Base-by-base conservation (phyloP, 2,113 vertebrate species). In the Paracanthobrama guichenoti region DNA sequence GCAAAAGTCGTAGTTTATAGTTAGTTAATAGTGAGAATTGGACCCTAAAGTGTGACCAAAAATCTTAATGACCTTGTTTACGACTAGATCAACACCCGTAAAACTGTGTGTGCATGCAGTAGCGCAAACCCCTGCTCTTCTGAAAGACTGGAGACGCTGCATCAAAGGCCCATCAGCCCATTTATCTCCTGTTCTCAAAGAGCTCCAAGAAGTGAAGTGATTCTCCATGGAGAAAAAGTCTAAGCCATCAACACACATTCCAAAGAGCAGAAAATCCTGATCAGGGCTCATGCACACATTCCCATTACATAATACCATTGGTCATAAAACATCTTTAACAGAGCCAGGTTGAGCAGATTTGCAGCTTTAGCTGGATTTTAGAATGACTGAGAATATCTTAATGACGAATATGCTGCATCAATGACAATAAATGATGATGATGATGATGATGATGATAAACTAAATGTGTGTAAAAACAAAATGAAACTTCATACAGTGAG, bases 131-230 rank as follows among this genome's bases (percentile, higher is more conserved):
- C 24, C 22, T 3, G 10, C 50, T 74, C 74, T 79, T 71, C 35
- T 86, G 35, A 84, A 77, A 85, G 83, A 53, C 80, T 82, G 66
- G 77, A 59, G 67, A 83, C 31, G 60, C 60, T 79, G 28, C 60
- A 74, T 80, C 73, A 85, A 80, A 67, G 64, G 26, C 55, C 35
- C 67, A 22, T 72, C 77, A 78, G 62, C 59, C 83, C 76, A 53
- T 85, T 80, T 85, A 78, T 84, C 76, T 78, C 35, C 22, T 60
- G 50, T 71, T 62, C 79, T 50, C 69, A 13, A 28, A 55, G 50
- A 75, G 11, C 13, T 16, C 62, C 71, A 64, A 64, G 73, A 67
- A 53, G 75, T 82, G 55, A 78, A 31, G 39, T 39, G 62, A 60
- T 48, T 53, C 48, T 78, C 80, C 62, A 11, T 31, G 67, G 69